Base-by-base conservation (phyloP, 2,797 vertebrate genomes). In the Adelosebastes latens region DNA sequence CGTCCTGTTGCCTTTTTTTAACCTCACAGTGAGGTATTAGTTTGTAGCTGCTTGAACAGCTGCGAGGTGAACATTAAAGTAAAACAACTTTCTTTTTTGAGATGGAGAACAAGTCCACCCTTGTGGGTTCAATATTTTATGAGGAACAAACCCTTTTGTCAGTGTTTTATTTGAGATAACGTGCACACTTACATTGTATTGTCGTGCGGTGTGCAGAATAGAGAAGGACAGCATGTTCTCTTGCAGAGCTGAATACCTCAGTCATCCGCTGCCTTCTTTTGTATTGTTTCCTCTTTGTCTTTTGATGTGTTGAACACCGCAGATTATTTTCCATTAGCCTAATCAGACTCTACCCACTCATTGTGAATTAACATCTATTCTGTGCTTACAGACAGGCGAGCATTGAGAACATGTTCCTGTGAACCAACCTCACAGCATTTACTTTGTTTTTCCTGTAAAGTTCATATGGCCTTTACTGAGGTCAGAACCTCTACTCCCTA, bases 71-170 rank as follows among this genome's bases (percentile, higher is more conserved):
- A 85, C 78, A 84, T 82, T 75, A 72, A 84, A 81, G 46, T 34
- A 80, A 76, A 86, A 72, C 11, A 0, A 53, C n/a, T 85, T 87
- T 80, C 46, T 82, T 88, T 77, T 84, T 82, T 72, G n/a, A 65
- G 85, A 62, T 53, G 32, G 39, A 42, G 84, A 84, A 81, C 82
- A 82, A 69, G 85, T 77, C 72, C 31, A 72, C 85, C 87, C 72
- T 55, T 66, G 39, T 78, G 53, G n/a, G 56, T 46, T 93, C 64
- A 92, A 85, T 92, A 88, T 88, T 93, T 93, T 36, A 92, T 88
- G 70, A 90, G 72, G 63, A 85, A 86, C 84, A 83, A 90, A 86
- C 67, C 60, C 71, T 78, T 78, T 79, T 82, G 86, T 82, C 78
- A 22, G 75, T 77, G 79, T 81, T 86, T 84, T 87, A 70, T 58